Evolutionary conservation across 2,113 vertebrate genomes (phyloP).

Genomic region (Monopterus albus): DNA sequence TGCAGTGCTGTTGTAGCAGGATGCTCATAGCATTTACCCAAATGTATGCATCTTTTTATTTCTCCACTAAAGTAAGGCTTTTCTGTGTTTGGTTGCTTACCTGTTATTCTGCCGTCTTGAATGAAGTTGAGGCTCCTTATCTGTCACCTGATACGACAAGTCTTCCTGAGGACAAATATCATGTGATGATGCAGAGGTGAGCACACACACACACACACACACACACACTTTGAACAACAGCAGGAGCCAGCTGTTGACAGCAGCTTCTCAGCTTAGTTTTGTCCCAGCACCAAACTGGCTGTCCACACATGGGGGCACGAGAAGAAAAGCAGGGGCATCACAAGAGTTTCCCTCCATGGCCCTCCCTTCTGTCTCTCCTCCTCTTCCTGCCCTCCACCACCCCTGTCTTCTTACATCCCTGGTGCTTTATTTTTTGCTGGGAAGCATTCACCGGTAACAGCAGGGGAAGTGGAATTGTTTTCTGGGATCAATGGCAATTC

Average conservation of each 20-base stretch:
- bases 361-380: conserved; percentile 79
- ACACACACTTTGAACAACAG: no score
- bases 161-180: conserved; percentile 18
- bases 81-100: conserved; percentile 29
- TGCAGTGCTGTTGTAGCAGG: background rate
- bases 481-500: conserved; percentile 86
- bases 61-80: background rate
- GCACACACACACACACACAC: no score
- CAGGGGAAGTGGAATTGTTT: conserved; percentile 98
- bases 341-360: conserved; percentile 63
- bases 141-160: background rate
- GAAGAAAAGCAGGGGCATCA: conserved; percentile 84
- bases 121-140: conserved; percentile 9
- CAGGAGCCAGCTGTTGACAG: conserved; percentile 3
- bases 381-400: conserved; percentile 54
- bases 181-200: conserved; percentile 37
- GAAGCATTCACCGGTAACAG: conserved; percentile 86
- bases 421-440: conserved; percentile 86
- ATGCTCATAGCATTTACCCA: conserved; percentile 8
- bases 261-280: conserved; percentile 5
- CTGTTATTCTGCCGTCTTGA: conserved; percentile 27
- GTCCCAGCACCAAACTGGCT: conserved; percentile 49
- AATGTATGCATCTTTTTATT: conserved; percentile 10
- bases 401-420: conserved; percentile 81
- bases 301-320: conserved; percentile 74